Evolutionary conservation across 2,113 vertebrate species (phyloP), one percentile per base, ranked within the genome.

Genomic region (Tamias sibiricus): DNA sequence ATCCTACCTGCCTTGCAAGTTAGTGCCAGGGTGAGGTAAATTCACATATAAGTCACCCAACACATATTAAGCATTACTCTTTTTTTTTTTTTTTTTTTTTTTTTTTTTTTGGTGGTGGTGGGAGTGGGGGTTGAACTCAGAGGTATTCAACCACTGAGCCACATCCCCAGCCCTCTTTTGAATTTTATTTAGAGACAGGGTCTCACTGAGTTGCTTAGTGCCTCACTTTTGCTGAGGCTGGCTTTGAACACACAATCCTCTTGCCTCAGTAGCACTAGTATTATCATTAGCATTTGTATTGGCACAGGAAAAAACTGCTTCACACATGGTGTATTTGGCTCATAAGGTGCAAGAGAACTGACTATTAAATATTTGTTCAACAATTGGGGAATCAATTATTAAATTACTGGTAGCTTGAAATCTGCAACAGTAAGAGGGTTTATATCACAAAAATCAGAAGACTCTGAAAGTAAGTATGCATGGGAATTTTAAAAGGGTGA

Each of bases 1-100:
- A 17, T 57, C 19, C 79, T 71, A n/a, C 37, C 35, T 42, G 4
- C 44, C 24, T 0, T 0, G 0, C 0, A 47, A 26, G 37, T 16
- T 54, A 22, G 10, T 12, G 13, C 49, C 12, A 37, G 37, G 11
- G 30, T 26, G 24, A 79, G 80, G 54, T 14, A 12, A 0, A 1
- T 32, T 68, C 26, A 11, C 35, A 26, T 6, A 2, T 30, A 28
- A 12, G 13, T 42, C 62, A 24, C 8, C 37, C 8, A 16, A 14
- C 8, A 24, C 64, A 79, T 49, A 44, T 2, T 64, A n/a, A 72
- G 37, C 17, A 44, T n/a, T 54, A 17, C 8, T 62, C 42, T 20
- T 22, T 49, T 11, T 49, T 11, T 49, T 44, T 44, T 49, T 52
- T 52, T 52, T 52, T 44, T 44, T 49, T 52, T 52, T 52, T 52